A percentile compares a stretch with the other conserved stretches of the same genome.
phyloP scores from a whole-genome alignment of 2,797 vertebrate species.

The Xiphorhynchus erythropygius region DNA sequence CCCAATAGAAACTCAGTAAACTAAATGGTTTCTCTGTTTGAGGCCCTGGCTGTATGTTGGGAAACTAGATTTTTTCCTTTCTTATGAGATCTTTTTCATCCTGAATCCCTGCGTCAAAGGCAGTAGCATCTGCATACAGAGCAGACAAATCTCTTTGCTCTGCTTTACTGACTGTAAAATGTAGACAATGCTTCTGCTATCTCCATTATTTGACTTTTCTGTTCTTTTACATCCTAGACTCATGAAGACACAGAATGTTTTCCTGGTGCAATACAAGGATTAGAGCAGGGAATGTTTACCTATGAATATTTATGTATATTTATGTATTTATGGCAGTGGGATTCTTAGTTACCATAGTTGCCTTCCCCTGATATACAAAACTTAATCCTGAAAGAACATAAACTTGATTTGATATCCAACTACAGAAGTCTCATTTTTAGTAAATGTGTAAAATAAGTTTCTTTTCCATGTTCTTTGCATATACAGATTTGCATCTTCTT shows the following conservation, averaged over 20 bases:
- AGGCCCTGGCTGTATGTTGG: neutral
- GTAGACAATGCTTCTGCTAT: neutral
- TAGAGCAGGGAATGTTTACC: neutral
- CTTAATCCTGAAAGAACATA: neutral
- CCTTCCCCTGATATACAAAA: neutral
- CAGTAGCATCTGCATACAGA: neutral
- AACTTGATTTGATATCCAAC: neutral
- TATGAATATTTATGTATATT: no score
- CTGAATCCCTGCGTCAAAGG: neutral
- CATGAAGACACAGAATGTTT: neutral
- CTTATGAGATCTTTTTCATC: neutral
- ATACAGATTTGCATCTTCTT: neutral
- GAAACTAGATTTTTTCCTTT: neutral
- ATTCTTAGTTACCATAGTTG: neutral
- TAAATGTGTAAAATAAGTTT: neutral
- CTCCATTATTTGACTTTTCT: neutral
- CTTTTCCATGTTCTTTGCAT: neutral
- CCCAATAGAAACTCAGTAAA: neutral
- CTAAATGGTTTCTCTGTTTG: conserved; percentile 10
- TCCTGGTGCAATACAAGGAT: neutral
- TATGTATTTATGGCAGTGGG: neutral
- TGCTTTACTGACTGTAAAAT: neutral
- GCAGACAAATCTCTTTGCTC: neutral
- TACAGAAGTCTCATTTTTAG: neutral
- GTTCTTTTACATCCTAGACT: neutral